These are phyloP conservation scores for Typhlichthys subterraneus DNA, from an alignment of 2,797 vertebrate species.

Conservation along the genomic window DNA sequence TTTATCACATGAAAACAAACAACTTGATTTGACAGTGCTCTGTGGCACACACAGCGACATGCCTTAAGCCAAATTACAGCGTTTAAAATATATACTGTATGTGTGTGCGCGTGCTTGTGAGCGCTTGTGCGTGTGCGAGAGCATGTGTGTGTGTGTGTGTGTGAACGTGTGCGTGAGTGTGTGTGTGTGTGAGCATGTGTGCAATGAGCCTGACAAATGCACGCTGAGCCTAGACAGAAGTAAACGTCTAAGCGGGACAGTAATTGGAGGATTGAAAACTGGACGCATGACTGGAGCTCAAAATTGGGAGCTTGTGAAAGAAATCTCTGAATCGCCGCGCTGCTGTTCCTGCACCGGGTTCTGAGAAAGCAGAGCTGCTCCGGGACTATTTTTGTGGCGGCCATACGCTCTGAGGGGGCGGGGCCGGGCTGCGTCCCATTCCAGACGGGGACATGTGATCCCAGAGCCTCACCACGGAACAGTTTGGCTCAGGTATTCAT, in stretches of 20 bases:
- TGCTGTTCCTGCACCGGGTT: constrained; percentile 32
- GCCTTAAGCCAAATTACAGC: constrained; percentile 55
- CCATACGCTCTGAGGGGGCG: constrained; percentile 21
- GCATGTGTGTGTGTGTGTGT: too few relatives aligned
- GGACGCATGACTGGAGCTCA: constrained; percentile 46
- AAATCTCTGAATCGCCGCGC: constrained; percentile 33
- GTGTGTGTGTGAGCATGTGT: background rate
- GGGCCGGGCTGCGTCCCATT: constrained; percentile 37
- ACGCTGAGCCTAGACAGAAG: constrained; percentile 43
- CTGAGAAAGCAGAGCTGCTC: constrained; percentile 46
- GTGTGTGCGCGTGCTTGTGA: too few relatives aligned
- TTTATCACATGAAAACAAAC: constrained; percentile 61
- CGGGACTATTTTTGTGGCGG: constrained; percentile 56
- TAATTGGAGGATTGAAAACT: constrained; percentile 64
- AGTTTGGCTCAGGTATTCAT: constrained; percentile 62
- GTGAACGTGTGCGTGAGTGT: background rate
- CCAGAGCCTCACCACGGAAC: constrained; percentile 49
- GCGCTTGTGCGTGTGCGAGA: too few relatives aligned
- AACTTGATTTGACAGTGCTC: constrained; percentile 37
- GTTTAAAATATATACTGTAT: constrained; percentile 46
- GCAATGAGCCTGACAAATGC: constrained; percentile 56
- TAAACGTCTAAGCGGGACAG: constrained; percentile 45
- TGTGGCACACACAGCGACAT: constrained; percentile 31
- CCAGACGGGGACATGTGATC: constrained; percentile 60
- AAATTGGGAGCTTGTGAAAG: constrained; percentile 39